Conservation (phyloP, 64 coral and sea anemone species). For the Pocillopora verrucosa region DNA sequence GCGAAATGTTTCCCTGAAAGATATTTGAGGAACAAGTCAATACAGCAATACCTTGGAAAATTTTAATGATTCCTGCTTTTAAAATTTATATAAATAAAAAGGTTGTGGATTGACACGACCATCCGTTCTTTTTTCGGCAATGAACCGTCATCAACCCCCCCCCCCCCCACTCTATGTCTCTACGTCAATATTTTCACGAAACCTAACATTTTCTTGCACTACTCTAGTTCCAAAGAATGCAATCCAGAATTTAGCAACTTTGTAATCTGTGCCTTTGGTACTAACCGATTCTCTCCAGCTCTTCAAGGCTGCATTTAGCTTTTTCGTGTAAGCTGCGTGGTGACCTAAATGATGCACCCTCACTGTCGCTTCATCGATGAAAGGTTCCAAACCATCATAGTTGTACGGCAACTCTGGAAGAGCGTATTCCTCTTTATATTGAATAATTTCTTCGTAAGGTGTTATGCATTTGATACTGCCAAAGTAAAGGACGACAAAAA, state of each 20-base stretch:
- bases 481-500: background rate
- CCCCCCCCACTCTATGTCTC: too few relatives aligned
- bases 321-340: slow-evolving; percentile 84
- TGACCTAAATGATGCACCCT: slow-evolving; percentile 80
- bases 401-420: slow-evolving; percentile 69
- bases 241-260: background rate
- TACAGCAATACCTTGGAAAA: background rate
- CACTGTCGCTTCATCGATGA: slow-evolving; percentile 75
- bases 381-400: slow-evolving; percentile 79
- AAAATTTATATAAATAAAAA: too few relatives aligned
- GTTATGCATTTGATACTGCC: background rate
- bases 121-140: too few relatives aligned
- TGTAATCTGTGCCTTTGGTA: background rate
- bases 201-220: too few relatives aligned
- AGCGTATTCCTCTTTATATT: slow-evolving; percentile 73
- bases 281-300: slow-evolving; percentile 80
- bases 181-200: too few relatives aligned
- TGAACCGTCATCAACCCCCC: too few relatives aligned
- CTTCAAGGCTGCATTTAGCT: slow-evolving; percentile 73
- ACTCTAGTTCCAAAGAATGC: background rate
- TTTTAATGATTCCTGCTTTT: too few relatives aligned
- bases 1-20: slow-evolving; percentile 41
- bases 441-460: slow-evolving; percentile 58
- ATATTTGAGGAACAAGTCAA: background rate
- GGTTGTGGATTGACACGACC: too few relatives aligned